These are phyloP conservation scores for Ranitomeya imitator DNA, from an alignment of 2,113 vertebrate species.

Conservation along the genomic window DNA sequence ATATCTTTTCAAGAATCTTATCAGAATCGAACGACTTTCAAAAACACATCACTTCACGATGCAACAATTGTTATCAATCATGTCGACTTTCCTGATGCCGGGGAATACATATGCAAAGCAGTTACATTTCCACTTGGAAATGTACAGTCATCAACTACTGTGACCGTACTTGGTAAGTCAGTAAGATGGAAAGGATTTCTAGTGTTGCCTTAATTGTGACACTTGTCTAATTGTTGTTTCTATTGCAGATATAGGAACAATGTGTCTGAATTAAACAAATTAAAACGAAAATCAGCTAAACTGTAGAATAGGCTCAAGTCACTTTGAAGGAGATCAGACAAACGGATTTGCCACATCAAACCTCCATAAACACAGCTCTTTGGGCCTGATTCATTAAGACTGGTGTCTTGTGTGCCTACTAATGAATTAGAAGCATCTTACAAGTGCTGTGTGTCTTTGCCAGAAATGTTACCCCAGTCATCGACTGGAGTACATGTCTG, in stretches of 20 bases:
- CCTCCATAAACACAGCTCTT: too few relatives aligned
- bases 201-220: not conserved
- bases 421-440: too few relatives aligned
- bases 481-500: too few relatives aligned
- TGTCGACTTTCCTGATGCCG: constrained; percentile 86
- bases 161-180: constrained; percentile 89
- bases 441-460: too few relatives aligned
- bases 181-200: not conserved
- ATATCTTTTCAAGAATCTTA: constrained; percentile 85
- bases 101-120: constrained; percentile 92
- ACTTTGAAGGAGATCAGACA: too few relatives aligned
- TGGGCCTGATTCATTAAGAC: too few relatives aligned
- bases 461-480: too few relatives aligned
- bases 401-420: too few relatives aligned
- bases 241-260: not conserved
- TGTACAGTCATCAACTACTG: constrained; percentile 80
- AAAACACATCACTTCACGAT: constrained; percentile 84
- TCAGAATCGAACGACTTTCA: constrained; percentile 82
- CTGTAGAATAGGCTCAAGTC: too few relatives aligned
- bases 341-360: too few relatives aligned
- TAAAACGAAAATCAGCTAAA: too few relatives aligned
- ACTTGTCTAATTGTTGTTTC: too few relatives aligned
- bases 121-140: constrained; percentile 94
- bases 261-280: not conserved
- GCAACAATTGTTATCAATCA: constrained; percentile 86